Conservation (phyloP, 2,888 invertebrate genomes). For the Lasioglossum pauxillum region DNA sequence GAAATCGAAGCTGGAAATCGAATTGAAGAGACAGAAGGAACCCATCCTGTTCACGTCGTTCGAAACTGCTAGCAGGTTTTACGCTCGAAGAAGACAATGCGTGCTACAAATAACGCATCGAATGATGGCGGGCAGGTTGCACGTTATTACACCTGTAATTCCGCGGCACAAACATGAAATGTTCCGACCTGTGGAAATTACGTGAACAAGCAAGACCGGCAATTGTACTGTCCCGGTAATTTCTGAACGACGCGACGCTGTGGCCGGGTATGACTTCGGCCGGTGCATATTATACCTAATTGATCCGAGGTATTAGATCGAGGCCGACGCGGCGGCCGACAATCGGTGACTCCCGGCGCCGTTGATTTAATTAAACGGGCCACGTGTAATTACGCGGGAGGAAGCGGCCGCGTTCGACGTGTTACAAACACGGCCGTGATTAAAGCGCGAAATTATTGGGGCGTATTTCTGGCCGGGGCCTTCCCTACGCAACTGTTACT, state of each 20-base stretch:
- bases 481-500: constrained; percentile 32
- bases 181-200: constrained; percentile 21
- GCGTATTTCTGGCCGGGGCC: constrained; percentile 52
- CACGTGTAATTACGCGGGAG: constrained; percentile 52
- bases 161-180: neutral
- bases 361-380: constrained; percentile 62
- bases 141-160: neutral
- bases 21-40: neutral
- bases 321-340: neutral
- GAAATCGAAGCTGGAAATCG: neutral
- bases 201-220: constrained; percentile 10
- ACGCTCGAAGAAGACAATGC: neutral
- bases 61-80: neutral
- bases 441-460: constrained; percentile 57
- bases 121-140: neutral
- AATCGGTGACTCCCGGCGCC: constrained; percentile 51
- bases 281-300: constrained; percentile 36
- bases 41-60: neutral
- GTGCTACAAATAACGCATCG: neutral
- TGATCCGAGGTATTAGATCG: constrained; percentile 50
- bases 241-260: constrained; percentile 29
- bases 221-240: constrained; percentile 20
- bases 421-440: constrained; percentile 44
- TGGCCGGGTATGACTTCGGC: neutral
- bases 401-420: constrained; percentile 21